Conservation (phyloP, 2,888 invertebrate genomes). For the Lypha dubia region DNA sequence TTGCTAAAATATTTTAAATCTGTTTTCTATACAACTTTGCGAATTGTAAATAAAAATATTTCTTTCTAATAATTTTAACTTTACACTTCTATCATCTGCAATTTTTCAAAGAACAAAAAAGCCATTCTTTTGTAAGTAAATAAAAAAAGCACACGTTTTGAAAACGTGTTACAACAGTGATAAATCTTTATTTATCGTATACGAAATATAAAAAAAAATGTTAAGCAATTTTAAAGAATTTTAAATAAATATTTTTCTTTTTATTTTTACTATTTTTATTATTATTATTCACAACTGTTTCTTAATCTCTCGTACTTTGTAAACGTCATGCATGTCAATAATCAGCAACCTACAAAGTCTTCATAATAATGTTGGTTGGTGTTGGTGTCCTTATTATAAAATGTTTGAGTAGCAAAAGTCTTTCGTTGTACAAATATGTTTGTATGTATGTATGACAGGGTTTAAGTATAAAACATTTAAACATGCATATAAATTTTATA, state of each 20-base stretch:
- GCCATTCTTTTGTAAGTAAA: conserved; percentile 5
- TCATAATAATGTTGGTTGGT: conserved; percentile 33
- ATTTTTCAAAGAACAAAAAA: background rate
- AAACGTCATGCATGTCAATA: conserved; percentile 67
- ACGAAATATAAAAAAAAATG: background rate
- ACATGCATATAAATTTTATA: too few species aligned
- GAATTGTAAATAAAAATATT: background rate
- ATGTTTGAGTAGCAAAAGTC: conserved; percentile 20
- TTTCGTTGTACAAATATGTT: background rate
- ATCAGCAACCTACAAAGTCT: conserved; percentile 54
- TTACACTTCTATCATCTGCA: background rate
- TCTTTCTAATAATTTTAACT: background rate
- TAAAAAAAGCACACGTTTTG: conserved; percentile 42
- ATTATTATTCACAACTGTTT: conserved; percentile 46
- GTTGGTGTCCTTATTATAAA: conserved; percentile 46
- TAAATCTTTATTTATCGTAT: conserved; percentile 46
- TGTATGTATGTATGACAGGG: conserved; percentile 1
- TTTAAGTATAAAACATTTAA: conserved; percentile 16
- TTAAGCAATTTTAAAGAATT: conserved; percentile 35
- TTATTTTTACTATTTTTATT: too few species aligned
- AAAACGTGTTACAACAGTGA: conserved; percentile 37
- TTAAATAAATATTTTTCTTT: conserved; percentile 12
- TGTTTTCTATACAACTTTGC: background rate
- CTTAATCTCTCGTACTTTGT: conserved; percentile 46
- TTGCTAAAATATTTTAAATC: background rate